A percentile compares a stretch with the other conserved stretches of the same genome.
These are phyloP conservation scores for Taphrorychus bicolor DNA, from an alignment of 2,888 invertebrate species.

Conservation along the genomic window DNA sequence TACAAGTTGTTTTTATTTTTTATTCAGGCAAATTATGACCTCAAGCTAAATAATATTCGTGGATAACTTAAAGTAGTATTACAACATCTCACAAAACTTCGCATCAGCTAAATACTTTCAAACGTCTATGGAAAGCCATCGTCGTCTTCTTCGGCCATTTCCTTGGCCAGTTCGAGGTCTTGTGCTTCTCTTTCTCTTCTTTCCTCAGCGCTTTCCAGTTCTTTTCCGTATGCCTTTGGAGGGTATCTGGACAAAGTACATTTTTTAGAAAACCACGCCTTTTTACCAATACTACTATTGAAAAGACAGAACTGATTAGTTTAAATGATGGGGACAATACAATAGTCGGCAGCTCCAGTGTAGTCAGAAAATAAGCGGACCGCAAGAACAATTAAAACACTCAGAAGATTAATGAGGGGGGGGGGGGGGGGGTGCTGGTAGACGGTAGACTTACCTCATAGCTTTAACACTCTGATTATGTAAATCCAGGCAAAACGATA, in stretches of 20 bases:
- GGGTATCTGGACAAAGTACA: constrained; percentile 71
- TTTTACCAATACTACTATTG: not conserved
- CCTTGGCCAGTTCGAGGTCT: constrained; percentile 98
- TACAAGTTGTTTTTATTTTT: no score
- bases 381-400: no score
- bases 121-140: constrained; percentile 74
- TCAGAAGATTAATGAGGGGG: no score
- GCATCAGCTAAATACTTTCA: not conserved
- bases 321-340: no score
- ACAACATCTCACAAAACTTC: not conserved
- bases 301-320: not conserved
- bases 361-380: no score
- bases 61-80: not conserved
- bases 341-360: no score
- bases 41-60: constrained; percentile 2
- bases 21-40: not conserved
- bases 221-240: constrained; percentile 97
- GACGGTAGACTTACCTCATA: constrained; percentile 70
- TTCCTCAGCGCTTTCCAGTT: constrained; percentile 96
- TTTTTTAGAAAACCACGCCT: no score
- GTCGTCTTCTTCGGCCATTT: constrained; percentile 99
- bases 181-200: constrained; percentile 96
- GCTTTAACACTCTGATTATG: constrained; percentile 99
- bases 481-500: constrained; percentile 95
- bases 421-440: constrained; percentile 87